Evolutionary conservation across 2,797 vertebrate species (phyloP), one percentile per base, ranked within the genome.

Genomic region (Mormyrus hasselquistii): DNA sequence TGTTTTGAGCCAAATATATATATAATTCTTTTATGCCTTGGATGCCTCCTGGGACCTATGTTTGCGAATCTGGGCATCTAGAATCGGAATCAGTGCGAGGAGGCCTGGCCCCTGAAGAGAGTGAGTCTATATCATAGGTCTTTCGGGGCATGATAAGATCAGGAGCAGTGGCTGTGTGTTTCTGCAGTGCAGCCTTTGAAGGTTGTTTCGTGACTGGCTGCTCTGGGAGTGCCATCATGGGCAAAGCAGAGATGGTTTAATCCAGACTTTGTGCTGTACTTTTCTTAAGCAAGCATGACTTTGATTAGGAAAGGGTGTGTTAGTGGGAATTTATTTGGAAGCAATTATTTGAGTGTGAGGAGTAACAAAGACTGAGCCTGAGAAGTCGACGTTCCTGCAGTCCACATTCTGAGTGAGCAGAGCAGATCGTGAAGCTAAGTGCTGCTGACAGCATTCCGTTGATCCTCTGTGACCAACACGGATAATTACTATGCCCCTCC

Each of bases 341-440:
- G 86, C 34, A 86, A 86, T 86, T 86, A 55, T 86, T 86, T 86
- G 55, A 55, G 84, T 55, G 50, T 86, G 84, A 86, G 9, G 84
- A 86, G 50, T 34, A 55, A 86, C 47, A 86, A 86, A 52, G 50
- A 19, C 25, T 52, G 79, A 4, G 79, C 29, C 41, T 83, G 22
- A 50, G 83, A 86, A 86, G 29, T 16, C 7, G 7, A 52, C 5
- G 49, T n/a, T 53, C 49, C 49, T 47, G 25, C 49, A 53, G 10
- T 53, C 49, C 22, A 19, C 19, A 86, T 22, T 86, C 25, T 86
- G 8, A 53, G 25, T 12, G 8, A 34, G 62, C 49, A 86, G 49
- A 86, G 25, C 25, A 86, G 9, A 52, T 3, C 5, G 7, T 55
- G 22, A 86, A 12, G 49, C 84, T 53, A 22, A 14, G 49, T 7